Conservation (phyloP, 53 echinoderm and acorn worm genomes). For the Zoroaster sp. region DNA sequence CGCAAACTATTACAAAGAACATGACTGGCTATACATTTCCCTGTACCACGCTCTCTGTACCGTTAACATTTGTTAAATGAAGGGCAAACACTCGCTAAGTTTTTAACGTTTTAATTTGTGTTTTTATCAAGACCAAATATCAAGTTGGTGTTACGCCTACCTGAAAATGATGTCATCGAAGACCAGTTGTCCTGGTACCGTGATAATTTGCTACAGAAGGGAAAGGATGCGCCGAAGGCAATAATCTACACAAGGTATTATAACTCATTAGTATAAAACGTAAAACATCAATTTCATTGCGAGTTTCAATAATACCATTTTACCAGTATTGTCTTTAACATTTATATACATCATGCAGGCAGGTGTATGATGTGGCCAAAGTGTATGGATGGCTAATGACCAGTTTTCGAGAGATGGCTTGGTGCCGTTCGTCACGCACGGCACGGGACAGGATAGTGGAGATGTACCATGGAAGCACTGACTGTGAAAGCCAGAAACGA, state of each 20-base stretch:
- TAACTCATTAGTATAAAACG: too few relatives aligned
- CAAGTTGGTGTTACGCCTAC: neutral
- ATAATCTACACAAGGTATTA: neutral
- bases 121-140: neutral
- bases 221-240: neutral
- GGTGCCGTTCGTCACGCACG: neutral
- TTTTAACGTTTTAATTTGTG: too few relatives aligned
- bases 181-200: neutral
- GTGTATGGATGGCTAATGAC: neutral
- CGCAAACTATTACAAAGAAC: too few relatives aligned
- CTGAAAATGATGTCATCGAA: too few relatives aligned
- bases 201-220: neutral
- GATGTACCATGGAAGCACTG: neutral
- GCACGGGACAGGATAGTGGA: neutral
- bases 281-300: too few relatives aligned
- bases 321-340: too few relatives aligned
- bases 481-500: neutral
- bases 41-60: too few relatives aligned
- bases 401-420: neutral
- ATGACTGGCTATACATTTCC: too few relatives aligned
- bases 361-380: neutral
- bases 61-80: too few relatives aligned
- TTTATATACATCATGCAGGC: too few relatives aligned
- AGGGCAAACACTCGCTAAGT: too few relatives aligned
- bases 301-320: too few relatives aligned